These are phyloP conservation scores for Adelphocoris suturalis DNA, from an alignment of 2,888 invertebrate genomes.

Conservation along the genomic window DNA sequence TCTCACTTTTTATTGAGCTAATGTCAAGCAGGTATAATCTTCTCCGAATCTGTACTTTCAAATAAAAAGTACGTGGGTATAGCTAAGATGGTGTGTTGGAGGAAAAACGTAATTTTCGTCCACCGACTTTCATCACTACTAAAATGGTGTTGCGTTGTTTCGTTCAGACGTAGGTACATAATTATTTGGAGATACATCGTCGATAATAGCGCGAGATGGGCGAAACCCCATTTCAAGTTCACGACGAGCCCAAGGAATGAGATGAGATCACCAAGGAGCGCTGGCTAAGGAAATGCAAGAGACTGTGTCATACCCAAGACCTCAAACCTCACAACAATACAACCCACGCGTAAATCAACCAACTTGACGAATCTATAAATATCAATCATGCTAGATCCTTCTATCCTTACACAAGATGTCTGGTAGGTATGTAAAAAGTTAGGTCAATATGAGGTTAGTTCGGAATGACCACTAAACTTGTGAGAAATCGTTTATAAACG, in stretches of 20 bases:
- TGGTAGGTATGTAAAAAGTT: too few relatives aligned
- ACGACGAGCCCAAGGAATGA: constrained; percentile 16
- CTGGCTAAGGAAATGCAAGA: constrained; percentile 13
- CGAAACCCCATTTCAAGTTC: not conserved
- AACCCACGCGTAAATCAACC: not conserved
- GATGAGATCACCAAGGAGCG: constrained; percentile 12
- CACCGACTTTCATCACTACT: not conserved
- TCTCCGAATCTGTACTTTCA: not conserved
- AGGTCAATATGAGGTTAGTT: too few relatives aligned
- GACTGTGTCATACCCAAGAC: not conserved
- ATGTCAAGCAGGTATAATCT: too few relatives aligned
- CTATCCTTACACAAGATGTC: too few relatives aligned
- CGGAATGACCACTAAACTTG: too few relatives aligned
- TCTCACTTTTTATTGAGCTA: too few relatives aligned
- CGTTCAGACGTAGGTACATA: not conserved
- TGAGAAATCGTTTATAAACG: too few relatives aligned
- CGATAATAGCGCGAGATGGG: not conserved
- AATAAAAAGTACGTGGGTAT: not conserved
- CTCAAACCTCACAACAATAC: not conserved
- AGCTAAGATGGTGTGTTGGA: not conserved
- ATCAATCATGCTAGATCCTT: not conserved
- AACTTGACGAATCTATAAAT: not conserved
- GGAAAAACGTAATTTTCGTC: not conserved
- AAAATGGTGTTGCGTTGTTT: not conserved
- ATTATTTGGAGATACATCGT: not conserved